A percentile compares a stretch with the other conserved stretches of the same genome.
Conservation (phyloP, 2,888 invertebrate genomes). For the Leucophenga maculata region DNA sequence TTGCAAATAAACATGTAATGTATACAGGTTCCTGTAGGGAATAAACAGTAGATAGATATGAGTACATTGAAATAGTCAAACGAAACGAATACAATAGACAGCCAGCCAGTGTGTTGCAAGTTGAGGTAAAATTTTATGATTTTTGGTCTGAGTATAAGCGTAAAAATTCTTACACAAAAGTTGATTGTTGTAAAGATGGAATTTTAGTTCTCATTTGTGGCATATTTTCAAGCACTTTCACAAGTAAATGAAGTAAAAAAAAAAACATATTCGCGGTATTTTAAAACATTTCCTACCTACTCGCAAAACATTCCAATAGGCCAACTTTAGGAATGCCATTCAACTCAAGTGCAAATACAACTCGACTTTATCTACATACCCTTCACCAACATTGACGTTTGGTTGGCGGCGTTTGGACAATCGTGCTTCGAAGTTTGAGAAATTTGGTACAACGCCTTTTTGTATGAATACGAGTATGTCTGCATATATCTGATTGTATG, state of each 20-base stretch:
- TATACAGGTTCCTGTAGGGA: too few relatives aligned
- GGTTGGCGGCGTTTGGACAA: neutral
- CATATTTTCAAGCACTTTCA: too few relatives aligned
- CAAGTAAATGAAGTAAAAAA: too few relatives aligned
- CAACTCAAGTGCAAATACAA: neutral
- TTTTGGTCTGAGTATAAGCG: too few relatives aligned
- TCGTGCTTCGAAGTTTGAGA: too few relatives aligned
- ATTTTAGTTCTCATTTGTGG: too few relatives aligned
- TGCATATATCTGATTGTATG: neutral
- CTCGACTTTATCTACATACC: neutral
- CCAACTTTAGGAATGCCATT: neutral
- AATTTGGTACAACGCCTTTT: neutral
- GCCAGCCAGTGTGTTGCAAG: neutral
- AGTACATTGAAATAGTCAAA: slow-evolving; percentile 5
- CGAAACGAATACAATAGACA: neutral
- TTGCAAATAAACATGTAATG: neutral
- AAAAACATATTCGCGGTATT: too few relatives aligned
- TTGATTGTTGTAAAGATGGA: too few relatives aligned
- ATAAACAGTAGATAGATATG: neutral
- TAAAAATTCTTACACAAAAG: too few relatives aligned
- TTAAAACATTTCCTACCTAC: too few relatives aligned
- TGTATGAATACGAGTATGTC: neutral
- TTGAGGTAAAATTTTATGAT: neutral
- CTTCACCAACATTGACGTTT: neutral
- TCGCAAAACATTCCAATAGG: too few relatives aligned